phyloP scores from a whole-genome alignment of 2,888 invertebrate species.

The Thymelicus acteon region DNA sequence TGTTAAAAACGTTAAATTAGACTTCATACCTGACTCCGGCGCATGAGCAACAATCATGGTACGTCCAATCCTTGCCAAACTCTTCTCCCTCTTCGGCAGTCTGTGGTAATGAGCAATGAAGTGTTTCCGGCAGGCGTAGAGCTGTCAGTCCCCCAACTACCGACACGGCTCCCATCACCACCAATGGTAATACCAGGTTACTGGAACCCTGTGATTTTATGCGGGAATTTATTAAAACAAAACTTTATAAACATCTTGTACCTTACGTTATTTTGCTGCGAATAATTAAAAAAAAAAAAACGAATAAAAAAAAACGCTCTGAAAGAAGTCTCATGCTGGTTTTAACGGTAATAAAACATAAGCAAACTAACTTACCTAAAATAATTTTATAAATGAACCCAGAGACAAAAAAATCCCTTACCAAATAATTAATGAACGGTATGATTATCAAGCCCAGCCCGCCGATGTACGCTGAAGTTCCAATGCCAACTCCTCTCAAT shows the following conservation, averaged over 20 bases:
- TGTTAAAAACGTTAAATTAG: background rate
- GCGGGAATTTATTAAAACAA: too few species aligned
- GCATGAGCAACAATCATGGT: conserved; percentile 90
- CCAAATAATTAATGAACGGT: conserved; percentile 96
- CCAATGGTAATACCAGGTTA: conserved; percentile 91
- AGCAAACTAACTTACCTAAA: too few species aligned
- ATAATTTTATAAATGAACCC: background rate
- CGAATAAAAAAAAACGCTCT: too few species aligned
- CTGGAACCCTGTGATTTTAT: conserved; percentile 88
- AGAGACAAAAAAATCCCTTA: conserved; percentile 68
- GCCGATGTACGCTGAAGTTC: conserved; percentile 95
- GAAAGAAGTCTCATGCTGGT: too few species aligned
- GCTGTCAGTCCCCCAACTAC: conserved; percentile 92
- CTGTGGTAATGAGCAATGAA: conserved; percentile 92
- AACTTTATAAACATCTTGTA: too few species aligned
- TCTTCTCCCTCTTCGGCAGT: conserved; percentile 95
- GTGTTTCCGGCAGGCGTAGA: conserved; percentile 92
- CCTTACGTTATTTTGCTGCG: too few species aligned
- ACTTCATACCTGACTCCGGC: conserved; percentile 86
- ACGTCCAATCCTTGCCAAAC: conserved; percentile 93
- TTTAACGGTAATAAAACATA: too few species aligned
- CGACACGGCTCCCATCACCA: conserved; percentile 93
- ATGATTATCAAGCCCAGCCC: conserved; percentile 95
- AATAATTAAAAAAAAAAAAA: too few species aligned
- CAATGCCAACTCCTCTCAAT: conserved; percentile 94